phyloP scores from a whole-genome alignment of 2,797 vertebrate species.

The Ispidina lecontei region DNA sequence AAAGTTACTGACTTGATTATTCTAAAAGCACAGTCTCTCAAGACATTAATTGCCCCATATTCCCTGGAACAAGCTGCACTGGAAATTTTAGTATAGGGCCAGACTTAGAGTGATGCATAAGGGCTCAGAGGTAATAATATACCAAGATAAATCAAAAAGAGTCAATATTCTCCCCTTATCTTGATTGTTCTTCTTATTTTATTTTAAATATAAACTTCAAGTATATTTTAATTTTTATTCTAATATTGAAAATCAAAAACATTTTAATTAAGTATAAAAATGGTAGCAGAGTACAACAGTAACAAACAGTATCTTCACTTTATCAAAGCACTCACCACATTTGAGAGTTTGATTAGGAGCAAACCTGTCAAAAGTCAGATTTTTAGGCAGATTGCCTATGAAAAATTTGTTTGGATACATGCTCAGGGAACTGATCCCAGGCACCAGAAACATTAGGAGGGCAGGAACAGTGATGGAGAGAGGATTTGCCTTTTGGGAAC shows the following conservation, averaged over 20 bases:
- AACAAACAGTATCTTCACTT: background rate
- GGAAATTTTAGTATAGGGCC: conserved; percentile 10
- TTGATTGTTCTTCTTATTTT: background rate
- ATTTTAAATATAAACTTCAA: conserved; percentile 10
- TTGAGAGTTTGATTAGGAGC: background rate
- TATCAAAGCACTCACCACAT: background rate
- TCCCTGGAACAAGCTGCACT: conserved; percentile 13
- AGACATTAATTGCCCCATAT: conserved; percentile 46
- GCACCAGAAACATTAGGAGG: background rate
- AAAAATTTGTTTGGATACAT: background rate
- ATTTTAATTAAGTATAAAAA: background rate
- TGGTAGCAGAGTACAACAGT: background rate
- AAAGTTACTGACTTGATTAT: conserved; percentile 36
- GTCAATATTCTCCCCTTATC: background rate
- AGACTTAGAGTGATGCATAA: background rate
- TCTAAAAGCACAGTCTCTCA: conserved; percentile 28
- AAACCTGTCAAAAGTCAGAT: background rate
- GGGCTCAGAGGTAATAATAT: background rate
- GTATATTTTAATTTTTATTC: background rate
- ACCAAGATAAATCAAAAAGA: background rate
- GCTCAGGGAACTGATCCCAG: background rate
- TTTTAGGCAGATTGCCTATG: background rate
- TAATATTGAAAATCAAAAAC: background rate
- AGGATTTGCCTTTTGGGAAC: background rate
- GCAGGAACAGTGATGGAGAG: background rate